Evolutionary conservation across 2,797 vertebrate genomes (phyloP).

Genomic region (Sebastiscus tertius): DNA sequence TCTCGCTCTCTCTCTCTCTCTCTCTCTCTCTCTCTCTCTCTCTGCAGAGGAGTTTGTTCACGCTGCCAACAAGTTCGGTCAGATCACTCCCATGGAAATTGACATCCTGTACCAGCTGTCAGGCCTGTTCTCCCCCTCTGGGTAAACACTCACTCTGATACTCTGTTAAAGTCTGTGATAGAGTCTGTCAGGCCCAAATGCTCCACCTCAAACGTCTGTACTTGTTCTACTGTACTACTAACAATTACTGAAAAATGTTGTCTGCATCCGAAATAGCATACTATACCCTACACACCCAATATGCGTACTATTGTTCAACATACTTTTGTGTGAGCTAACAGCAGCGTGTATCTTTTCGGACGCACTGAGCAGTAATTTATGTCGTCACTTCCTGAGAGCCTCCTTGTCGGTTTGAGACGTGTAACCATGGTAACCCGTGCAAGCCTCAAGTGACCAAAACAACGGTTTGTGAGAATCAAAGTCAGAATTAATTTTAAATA

Average conservation of each 20-base stretch:
- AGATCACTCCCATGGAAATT: conserved; percentile 97
- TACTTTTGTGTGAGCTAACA: no score
- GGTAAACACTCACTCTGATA: conserved; percentile 81
- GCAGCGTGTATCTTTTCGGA: no score
- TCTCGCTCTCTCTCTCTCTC: neutral
- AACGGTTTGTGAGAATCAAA: no score
- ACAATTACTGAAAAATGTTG: neutral
- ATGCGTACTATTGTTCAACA: no score
- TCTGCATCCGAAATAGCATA: no score
- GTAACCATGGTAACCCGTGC: no score
- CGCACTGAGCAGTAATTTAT: no score
- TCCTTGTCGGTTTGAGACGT: no score
- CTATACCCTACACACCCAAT: no score
- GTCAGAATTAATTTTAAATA: no score
- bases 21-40: neutral
- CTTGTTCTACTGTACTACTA: neutral
- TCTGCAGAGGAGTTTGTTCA: conserved; percentile 95
- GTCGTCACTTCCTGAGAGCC: no score
- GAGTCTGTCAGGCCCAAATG: neutral
- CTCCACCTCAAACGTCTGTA: neutral
- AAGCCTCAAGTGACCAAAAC: no score
- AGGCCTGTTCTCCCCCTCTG: conserved; percentile 93
- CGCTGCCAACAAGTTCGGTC: conserved; percentile 95
- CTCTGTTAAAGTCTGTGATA: neutral
- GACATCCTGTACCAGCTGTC: conserved; percentile 97